Evolutionary conservation across 2,888 invertebrate species (phyloP).

Genomic region (Coelinius sp.): DNA sequence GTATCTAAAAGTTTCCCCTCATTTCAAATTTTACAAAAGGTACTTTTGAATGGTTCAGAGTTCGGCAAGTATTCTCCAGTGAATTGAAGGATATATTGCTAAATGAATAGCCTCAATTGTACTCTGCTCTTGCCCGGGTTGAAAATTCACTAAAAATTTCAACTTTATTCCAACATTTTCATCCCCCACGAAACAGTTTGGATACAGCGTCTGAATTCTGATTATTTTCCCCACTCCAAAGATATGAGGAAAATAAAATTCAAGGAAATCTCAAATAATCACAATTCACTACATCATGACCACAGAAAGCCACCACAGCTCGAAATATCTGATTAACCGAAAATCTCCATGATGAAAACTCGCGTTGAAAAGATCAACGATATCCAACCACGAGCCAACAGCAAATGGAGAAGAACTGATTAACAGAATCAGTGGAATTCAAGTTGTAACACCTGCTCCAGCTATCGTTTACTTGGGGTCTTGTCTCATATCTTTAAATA

Average conservation of each 20-base stretch:
- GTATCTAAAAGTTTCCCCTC: neutral
- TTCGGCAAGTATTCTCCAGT: neutral
- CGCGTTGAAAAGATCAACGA: slow-evolving; percentile 17
- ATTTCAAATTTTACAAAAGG: neutral
- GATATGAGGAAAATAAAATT: too few species aligned
- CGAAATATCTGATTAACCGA: neutral
- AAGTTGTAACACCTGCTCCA: slow-evolving; percentile 10
- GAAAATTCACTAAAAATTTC: too few species aligned
- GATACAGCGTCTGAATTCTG: too few species aligned
- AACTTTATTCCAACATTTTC: neutral
- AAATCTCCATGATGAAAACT: neutral
- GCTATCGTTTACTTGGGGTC: neutral
- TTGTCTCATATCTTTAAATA: neutral
- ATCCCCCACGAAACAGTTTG: too few species aligned
- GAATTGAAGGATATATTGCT: neutral
- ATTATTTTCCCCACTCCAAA: too few species aligned
- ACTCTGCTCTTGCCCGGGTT: neutral
- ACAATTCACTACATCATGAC: too few species aligned
- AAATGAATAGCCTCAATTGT: neutral
- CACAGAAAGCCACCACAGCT: neutral
- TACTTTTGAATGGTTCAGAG: neutral
- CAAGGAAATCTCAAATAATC: too few species aligned
- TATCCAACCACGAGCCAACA: neutral
- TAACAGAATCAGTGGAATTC: slow-evolving; percentile 17
- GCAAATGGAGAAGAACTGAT: slow-evolving; percentile 13